Conservation (phyloP, 2,797 vertebrate species). For the Phalanger gymnotis region DNA sequence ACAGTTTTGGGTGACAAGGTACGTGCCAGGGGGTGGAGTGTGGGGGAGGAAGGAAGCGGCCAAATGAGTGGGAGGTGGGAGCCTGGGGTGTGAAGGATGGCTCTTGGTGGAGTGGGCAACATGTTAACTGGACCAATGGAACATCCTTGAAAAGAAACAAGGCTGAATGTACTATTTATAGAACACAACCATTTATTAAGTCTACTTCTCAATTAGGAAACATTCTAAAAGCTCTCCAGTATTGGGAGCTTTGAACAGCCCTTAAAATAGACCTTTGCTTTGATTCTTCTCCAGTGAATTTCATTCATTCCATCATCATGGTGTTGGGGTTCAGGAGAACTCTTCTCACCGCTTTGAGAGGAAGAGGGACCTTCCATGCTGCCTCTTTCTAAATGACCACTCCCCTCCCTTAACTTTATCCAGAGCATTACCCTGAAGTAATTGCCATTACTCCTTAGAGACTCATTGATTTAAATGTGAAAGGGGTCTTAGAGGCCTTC, state of each 20-base stretch:
- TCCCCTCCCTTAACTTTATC: background rate
- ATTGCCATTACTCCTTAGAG: background rate
- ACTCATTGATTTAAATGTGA: background rate
- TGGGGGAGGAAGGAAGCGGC: background rate
- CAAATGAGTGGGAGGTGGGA: background rate
- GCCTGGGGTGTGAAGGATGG: background rate
- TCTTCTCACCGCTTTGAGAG: background rate
- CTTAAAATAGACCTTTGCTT: background rate
- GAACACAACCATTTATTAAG: accelerated
- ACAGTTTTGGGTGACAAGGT: background rate
- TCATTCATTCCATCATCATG: background rate
- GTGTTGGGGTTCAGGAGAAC: background rate
- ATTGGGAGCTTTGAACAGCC: background rate
- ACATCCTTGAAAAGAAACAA: background rate
- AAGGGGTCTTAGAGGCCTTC: background rate
- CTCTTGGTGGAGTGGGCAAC: background rate
- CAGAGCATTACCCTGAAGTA: background rate
- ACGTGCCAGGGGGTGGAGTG: background rate
- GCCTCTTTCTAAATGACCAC: background rate
- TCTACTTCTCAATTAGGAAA: background rate
- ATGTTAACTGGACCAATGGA: background rate
- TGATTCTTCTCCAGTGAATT: background rate
- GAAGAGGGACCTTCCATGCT: background rate
- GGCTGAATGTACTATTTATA: background rate
- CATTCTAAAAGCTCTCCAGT: accelerated